Evolutionary conservation across 2,888 invertebrate species (phyloP).

Genomic region (Drosophila greeni): DNA sequence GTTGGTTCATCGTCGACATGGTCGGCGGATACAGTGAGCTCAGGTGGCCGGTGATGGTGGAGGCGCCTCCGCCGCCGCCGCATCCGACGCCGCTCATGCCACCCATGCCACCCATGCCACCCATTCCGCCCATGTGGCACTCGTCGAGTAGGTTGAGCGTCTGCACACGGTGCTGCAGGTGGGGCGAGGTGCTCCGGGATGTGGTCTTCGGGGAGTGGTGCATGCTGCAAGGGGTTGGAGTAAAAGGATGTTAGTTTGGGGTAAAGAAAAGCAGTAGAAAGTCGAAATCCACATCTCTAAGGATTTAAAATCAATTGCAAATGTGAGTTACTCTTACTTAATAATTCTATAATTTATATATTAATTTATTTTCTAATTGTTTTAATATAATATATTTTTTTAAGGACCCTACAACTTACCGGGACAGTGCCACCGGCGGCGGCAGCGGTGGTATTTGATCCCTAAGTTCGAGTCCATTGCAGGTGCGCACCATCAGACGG

Average conservation of each 20-base stretch:
- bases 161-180: conserved; percentile 78
- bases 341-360: background rate
- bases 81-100: conserved; percentile 34
- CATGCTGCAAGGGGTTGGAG: conserved; percentile 62
- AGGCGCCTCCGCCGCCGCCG: conserved; percentile 53
- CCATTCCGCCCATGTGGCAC: conserved; percentile 24
- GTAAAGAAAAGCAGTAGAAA: background rate
- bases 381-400: background rate
- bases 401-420: conserved; percentile 63
- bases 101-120: conserved; percentile 47
- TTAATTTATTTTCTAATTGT: background rate
- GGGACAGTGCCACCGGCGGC: conserved; percentile 80
- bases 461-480: conserved; percentile 87
- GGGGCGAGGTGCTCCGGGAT: conserved; percentile 79
- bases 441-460: conserved; percentile 82
- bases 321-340: too few species aligned
- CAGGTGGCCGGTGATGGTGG: conserved; percentile 74
- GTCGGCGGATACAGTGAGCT: conserved; percentile 77
- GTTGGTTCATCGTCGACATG: conserved; percentile 76
- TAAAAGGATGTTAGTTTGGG: background rate
- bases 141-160: conserved; percentile 78
- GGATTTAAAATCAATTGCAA: background rate
- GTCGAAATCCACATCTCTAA: background rate
- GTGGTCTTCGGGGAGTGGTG: conserved; percentile 79
- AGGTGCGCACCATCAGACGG: conserved; percentile 87